Conservation (phyloP, 2,113 vertebrate species). For the Paradoxurus hermaphroditus region DNA sequence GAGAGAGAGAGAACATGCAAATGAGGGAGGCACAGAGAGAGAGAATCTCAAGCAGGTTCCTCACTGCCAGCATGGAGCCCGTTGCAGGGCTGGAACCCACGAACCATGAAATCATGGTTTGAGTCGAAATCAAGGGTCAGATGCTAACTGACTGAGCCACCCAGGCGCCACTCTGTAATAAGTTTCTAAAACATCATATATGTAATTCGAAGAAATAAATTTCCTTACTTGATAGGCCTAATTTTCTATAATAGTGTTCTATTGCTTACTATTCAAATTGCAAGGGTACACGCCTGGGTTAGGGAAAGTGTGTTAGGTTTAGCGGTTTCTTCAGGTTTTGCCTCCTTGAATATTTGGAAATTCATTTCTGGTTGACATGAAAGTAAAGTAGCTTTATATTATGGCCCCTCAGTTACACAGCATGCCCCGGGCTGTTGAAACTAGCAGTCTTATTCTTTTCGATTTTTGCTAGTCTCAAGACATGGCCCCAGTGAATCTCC, state of each 20-base stretch:
- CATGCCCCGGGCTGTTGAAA: not conserved
- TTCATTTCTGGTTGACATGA: not conserved
- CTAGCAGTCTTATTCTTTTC: not conserved
- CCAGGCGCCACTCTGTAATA: not conserved
- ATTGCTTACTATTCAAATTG: not conserved
- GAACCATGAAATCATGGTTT: too few relatives aligned
- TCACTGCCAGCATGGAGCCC: too few relatives aligned
- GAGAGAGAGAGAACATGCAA: too few relatives aligned
- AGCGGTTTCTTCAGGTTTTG: not conserved
- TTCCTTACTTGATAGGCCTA: not conserved
- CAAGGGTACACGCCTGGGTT: not conserved
- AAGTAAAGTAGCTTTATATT: not conserved
- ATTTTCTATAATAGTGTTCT: not conserved
- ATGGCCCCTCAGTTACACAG: not conserved
- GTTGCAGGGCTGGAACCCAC: too few relatives aligned
- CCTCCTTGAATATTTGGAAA: not conserved
- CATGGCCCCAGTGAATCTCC: not conserved
- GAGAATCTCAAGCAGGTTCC: too few relatives aligned
- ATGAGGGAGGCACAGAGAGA: too few relatives aligned
- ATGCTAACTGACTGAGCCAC: too few relatives aligned
- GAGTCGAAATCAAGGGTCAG: too few relatives aligned
- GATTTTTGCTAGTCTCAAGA: not conserved
- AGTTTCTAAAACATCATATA: not conserved
- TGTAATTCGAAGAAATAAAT: not conserved
- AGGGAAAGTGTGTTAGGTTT: not conserved